Evolutionary conservation across 2,888 invertebrate genomes (phyloP).

Genomic region (Cetonia aurata): DNA sequence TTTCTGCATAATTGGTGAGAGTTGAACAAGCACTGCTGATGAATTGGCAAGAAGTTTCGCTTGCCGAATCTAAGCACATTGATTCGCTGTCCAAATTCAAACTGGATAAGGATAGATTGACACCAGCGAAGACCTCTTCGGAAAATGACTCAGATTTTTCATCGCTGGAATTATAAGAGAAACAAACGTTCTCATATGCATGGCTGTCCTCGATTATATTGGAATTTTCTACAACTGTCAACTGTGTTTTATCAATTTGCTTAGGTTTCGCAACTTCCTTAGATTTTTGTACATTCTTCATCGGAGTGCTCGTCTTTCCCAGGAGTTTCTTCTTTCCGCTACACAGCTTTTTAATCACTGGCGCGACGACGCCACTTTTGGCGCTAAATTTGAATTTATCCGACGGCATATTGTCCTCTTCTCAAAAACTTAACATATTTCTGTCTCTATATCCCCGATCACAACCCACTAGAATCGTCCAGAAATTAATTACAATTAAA

Average conservation of each 20-base stretch:
- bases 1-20: conserved; percentile 18
- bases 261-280: conserved; percentile 18
- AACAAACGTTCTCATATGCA: conserved; percentile 57
- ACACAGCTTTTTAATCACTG: conserved; percentile 59
- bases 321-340: conserved; percentile 60
- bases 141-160: conserved; percentile 24
- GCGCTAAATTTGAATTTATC: conserved; percentile 55
- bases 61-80: neutral
- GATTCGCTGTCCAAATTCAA: conserved; percentile 21
- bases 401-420: conserved; percentile 54
- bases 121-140: conserved; percentile 41
- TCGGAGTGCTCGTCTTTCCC: conserved; percentile 39
- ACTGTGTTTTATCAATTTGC: neutral
- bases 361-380: conserved; percentile 53
- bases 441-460: no score
- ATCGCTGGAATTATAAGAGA: conserved; percentile 16
- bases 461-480: no score
- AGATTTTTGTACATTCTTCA: conserved; percentile 42
- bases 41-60: conserved; percentile 5
- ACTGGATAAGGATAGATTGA: conserved; percentile 20
- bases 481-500: no score
- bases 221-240: neutral
- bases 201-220: conserved; percentile 47
- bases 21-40: conserved; percentile 17
- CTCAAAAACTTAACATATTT: no score